A percentile compares a stretch with the other conserved stretches of the same genome.
Conservation (phyloP, 2,888 invertebrate species). For the Ariolimax columbianus region DNA sequence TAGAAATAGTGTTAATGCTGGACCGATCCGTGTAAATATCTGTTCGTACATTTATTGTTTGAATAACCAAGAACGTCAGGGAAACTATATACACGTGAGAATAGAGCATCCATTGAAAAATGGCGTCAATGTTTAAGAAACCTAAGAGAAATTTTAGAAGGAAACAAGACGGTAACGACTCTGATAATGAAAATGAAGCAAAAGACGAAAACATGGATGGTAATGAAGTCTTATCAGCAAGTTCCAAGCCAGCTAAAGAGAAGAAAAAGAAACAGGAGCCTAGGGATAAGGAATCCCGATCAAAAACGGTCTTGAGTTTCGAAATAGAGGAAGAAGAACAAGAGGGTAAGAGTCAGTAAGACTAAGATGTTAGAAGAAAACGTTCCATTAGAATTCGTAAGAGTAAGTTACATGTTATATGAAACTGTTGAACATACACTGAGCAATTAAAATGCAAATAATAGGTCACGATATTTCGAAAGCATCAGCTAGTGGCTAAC, state of each 20-base stretch:
- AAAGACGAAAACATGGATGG: constrained; percentile 64
- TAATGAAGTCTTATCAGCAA: constrained; percentile 48
- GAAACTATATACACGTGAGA: neutral
- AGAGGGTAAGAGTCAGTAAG: too few species aligned
- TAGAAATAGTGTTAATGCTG: too few species aligned
- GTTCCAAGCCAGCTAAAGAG: constrained; percentile 36
- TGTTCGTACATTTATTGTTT: neutral
- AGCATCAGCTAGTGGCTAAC: too few species aligned
- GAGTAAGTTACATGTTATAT: too few species aligned
- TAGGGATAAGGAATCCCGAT: constrained; percentile 62
- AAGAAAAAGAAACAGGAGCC: constrained; percentile 64
- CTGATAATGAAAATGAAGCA: constrained; percentile 77
- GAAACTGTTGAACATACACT: too few species aligned
- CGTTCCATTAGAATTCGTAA: too few species aligned
- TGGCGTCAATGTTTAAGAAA: constrained; percentile 90
- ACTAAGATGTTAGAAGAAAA: too few species aligned
- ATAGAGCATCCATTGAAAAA: constrained; percentile 40
- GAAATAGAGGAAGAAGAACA: constrained; percentile 80
- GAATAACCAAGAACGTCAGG: neutral
- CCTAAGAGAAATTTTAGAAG: constrained; percentile 88
- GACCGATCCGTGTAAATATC: too few species aligned
- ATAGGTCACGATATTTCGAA: too few species aligned
- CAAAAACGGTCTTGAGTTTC: constrained; percentile 85
- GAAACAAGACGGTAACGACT: constrained; percentile 74
- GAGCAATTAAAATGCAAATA: too few species aligned